Conservation (phyloP, 35 echinoderm and acorn worm species). For the Patiria miniata region DNA sequence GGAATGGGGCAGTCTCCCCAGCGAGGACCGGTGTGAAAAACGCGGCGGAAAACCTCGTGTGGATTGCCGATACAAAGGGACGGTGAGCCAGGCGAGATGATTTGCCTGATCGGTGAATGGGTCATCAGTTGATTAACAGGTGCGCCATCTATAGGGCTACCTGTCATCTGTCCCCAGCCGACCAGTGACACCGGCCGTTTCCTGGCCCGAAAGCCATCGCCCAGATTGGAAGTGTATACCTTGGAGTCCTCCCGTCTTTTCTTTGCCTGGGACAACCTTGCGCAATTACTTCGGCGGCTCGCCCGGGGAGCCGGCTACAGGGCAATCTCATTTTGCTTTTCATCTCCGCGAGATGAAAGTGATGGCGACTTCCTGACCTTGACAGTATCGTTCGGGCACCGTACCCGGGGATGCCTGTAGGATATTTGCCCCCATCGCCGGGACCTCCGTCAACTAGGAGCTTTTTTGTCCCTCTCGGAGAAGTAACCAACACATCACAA, state of each 20-base stretch:
- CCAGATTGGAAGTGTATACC: conserved; percentile 29
- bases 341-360: conserved; percentile 19
- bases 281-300: conserved; percentile 2
- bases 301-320: neutral
- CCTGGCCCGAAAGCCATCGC: conserved; percentile 23
- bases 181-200: neutral
- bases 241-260: conserved; percentile 7
- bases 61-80: conserved; percentile 12
- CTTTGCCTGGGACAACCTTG: conserved; percentile 20
- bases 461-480: neutral
- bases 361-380: conserved; percentile 24
- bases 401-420: conserved; percentile 11
- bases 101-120: neutral
- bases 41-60: neutral
- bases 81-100: neutral
- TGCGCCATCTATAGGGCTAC: neutral
- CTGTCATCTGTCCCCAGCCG: conserved; percentile 5
- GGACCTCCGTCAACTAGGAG: neutral
- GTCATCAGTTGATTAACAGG: conserved; percentile 27
- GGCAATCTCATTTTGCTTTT: neutral
- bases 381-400: conserved; percentile 1
- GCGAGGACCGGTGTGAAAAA: neutral
- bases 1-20: neutral
- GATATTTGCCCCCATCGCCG: neutral
- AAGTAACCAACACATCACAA: neutral